Conservation (phyloP, 2,113 vertebrate genomes). For the Cephalopholis sonnerati region DNA sequence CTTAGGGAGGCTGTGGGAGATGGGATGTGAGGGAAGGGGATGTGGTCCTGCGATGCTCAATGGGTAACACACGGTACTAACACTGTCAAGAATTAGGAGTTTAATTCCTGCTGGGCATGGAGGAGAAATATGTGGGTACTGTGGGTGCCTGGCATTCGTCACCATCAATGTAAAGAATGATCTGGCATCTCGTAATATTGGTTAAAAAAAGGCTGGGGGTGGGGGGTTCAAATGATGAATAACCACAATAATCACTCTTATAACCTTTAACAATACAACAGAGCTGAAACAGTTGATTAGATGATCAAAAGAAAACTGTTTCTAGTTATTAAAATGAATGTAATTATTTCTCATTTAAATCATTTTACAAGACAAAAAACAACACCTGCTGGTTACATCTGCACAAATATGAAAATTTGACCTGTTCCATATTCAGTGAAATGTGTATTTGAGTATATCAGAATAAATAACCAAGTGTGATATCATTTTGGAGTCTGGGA, state of each 20-base stretch:
- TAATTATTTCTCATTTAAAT: neutral
- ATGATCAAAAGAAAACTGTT: neutral
- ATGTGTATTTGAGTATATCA: neutral
- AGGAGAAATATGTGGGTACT: slow-evolving; percentile 21
- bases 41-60: slow-evolving; percentile 59
- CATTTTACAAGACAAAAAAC: neutral
- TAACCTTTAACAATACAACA: neutral
- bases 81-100: slow-evolving; percentile 47
- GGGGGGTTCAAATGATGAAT: neutral
- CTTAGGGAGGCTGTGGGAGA: slow-evolving; percentile 62
- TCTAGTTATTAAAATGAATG: slow-evolving; percentile 1
- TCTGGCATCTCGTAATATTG: neutral
- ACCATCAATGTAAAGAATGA: neutral
- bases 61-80: slow-evolving; percentile 43
- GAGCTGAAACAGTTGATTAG: slow-evolving; percentile 12
- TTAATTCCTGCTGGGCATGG: slow-evolving; percentile 40
- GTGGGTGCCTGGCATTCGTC: neutral
- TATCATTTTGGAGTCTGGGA: neutral
- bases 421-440: neutral
- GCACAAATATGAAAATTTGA: neutral
- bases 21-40: slow-evolving; percentile 63
- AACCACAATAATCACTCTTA: neutral
- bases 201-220: neutral
- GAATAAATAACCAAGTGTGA: neutral
- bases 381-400: neutral